Conservation (phyloP, 2,113 vertebrate species). For the Dromiciops gliroides region DNA sequence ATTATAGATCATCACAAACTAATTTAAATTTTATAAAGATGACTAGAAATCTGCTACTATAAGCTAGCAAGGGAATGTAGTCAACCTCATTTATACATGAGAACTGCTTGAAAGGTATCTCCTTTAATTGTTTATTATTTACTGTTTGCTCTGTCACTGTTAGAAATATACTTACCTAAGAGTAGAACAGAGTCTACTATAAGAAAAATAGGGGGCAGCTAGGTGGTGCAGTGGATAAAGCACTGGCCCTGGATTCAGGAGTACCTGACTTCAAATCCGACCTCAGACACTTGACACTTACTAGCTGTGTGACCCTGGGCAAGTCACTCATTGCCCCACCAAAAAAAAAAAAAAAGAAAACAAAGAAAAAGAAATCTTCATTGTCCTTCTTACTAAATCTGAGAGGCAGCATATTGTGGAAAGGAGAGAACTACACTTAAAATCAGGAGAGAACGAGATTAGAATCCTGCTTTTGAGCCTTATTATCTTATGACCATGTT, state of each 20-base stretch:
- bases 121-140: background rate
- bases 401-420: background rate
- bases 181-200: background rate
- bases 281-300: too few relatives aligned
- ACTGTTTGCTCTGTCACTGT: background rate
- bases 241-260: too few relatives aligned
- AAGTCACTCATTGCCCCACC: too few relatives aligned
- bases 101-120: background rate
- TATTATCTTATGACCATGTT: background rate
- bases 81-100: background rate
- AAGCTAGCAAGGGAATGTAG: background rate
- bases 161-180: background rate
- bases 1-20: background rate
- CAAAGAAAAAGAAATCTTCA: too few relatives aligned
- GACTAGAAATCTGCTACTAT: background rate
- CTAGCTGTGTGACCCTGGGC: too few relatives aligned
- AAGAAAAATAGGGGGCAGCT: too few relatives aligned
- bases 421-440: background rate
- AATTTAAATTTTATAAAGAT: background rate
- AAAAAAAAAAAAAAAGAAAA: too few relatives aligned
- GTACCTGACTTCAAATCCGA: too few relatives aligned
- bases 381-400: background rate
- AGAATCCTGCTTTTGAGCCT: background rate
- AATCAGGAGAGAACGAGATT: background rate
- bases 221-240: too few relatives aligned